Evolutionary conservation across 2,888 invertebrate genomes (phyloP).

Genomic region (Patella depressa): DNA sequence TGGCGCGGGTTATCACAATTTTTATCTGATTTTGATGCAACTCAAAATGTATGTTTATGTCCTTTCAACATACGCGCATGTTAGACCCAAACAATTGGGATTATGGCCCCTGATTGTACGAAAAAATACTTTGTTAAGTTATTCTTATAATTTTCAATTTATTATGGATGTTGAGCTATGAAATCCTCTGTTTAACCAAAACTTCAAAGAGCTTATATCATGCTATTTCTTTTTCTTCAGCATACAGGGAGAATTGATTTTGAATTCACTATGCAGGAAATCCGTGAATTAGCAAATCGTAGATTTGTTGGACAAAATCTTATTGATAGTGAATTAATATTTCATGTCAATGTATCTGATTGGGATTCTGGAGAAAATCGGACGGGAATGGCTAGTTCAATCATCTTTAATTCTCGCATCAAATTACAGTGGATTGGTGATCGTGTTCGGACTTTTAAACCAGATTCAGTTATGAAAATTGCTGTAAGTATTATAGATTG

Average conservation of each 20-base stretch:
- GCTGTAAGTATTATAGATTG: conserved; percentile 77
- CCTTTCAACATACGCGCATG: no score
- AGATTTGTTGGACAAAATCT: conserved; percentile 37
- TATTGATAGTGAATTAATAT: conserved; percentile 63
- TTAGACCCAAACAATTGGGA: no score
- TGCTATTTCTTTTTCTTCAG: conserved; percentile 71
- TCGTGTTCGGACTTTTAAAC: conserved; percentile 93
- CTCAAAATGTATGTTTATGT: no score
- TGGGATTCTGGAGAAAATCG: conserved; percentile 69
- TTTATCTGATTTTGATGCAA: no score
- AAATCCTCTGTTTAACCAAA: no score
- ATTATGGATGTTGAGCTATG: no score
- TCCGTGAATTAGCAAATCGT: conserved; percentile 69
- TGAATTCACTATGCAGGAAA: conserved; percentile 86
- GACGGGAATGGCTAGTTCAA: conserved; percentile 85
- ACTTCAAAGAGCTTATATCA: background rate
- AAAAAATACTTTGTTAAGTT: no score
- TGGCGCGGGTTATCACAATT: no score
- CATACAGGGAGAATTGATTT: conserved; percentile 92
- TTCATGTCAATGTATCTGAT: conserved; percentile 68
- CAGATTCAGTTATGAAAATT: conserved; percentile 89
- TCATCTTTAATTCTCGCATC: conserved; percentile 89
- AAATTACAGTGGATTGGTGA: conserved; percentile 89
- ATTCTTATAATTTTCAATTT: no score
- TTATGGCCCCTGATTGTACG: no score